A percentile compares a stretch with the other conserved stretches of the same genome.
phyloP scores from a whole-genome alignment of 1,140 invertebrate genomes.

The Drosophila mojavensis region DNA sequence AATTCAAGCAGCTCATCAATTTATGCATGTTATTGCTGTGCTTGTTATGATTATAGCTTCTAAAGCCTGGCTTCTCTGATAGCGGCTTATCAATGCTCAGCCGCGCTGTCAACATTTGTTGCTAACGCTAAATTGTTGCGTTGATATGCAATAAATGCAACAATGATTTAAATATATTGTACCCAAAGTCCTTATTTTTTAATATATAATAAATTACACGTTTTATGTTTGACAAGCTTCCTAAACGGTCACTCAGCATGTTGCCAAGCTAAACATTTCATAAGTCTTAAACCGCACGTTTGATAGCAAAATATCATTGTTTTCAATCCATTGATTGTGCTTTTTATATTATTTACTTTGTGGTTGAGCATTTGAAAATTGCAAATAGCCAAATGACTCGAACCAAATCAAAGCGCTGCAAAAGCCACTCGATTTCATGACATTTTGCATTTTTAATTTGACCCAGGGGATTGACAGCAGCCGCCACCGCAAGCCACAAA shows the following conservation, averaged over 20 bases:
- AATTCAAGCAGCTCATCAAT: conserved; percentile 64
- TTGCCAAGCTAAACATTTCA: neutral
- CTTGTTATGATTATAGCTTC: conserved; percentile 17
- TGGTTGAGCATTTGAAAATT: conserved; percentile 27
- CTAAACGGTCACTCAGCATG: too few relatives aligned
- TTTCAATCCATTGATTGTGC: neutral
- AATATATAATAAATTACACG: too few relatives aligned
- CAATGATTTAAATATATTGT: too few relatives aligned
- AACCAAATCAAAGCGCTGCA: conserved; percentile 15
- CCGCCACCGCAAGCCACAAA: conserved; percentile 37
- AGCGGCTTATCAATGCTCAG: neutral
- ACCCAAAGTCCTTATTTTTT: too few relatives aligned
- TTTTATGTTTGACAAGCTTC: too few relatives aligned
- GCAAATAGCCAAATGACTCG: conserved; percentile 8
- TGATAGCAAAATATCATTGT: neutral
- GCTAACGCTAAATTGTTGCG: neutral
- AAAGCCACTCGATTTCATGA: conserved; percentile 31
- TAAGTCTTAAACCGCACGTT: conserved; percentile 1
- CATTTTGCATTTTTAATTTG: conserved; percentile 53
- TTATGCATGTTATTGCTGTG: conserved; percentile 63
- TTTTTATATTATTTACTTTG: conserved; percentile 43
- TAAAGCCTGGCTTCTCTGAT: conserved; percentile 2
- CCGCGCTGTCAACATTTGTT: neutral
- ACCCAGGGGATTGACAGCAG: conserved; percentile 35
- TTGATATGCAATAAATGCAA: too few relatives aligned